Conservation (phyloP, 2,797 vertebrate genomes). For the Parambassis ranga region DNA sequence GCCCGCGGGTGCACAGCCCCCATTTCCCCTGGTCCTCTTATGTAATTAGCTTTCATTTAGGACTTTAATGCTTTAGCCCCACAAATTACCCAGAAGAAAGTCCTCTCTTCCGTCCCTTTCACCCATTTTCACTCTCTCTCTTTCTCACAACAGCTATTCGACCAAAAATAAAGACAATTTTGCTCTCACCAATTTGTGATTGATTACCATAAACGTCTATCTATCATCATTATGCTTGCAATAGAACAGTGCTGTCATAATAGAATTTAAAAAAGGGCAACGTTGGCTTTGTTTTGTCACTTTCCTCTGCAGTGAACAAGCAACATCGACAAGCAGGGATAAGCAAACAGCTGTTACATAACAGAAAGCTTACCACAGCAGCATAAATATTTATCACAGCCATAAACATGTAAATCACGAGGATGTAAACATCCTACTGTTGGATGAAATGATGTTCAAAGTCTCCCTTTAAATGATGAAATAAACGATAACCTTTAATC, state of each 20-base stretch:
- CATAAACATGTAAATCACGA: constrained; percentile 23
- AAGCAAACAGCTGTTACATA: constrained; percentile 9
- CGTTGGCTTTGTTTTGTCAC: background rate
- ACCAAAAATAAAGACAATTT: background rate
- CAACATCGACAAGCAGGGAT: background rate
- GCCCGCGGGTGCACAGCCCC: constrained; percentile 54
- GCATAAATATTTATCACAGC: constrained; percentile 36
- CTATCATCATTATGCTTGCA: background rate
- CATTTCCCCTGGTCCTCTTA: constrained; percentile 68
- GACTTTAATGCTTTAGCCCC: constrained; percentile 58
- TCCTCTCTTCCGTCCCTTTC: background rate
- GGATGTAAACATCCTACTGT: constrained; percentile 13
- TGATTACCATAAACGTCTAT: background rate
- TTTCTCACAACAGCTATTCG: background rate
- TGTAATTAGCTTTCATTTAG: constrained; percentile 76
- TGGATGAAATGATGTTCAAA: background rate
- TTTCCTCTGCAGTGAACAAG: background rate
- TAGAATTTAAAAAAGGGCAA: background rate
- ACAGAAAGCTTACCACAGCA: background rate
- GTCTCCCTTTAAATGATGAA: background rate
- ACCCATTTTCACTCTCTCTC: background rate
- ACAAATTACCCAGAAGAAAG: constrained; percentile 37
- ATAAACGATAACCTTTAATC: background rate
- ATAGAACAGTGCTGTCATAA: background rate
- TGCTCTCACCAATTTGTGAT: background rate